Conservation (phyloP, 2,113 vertebrate species). For the Semnopithecus entellus region DNA sequence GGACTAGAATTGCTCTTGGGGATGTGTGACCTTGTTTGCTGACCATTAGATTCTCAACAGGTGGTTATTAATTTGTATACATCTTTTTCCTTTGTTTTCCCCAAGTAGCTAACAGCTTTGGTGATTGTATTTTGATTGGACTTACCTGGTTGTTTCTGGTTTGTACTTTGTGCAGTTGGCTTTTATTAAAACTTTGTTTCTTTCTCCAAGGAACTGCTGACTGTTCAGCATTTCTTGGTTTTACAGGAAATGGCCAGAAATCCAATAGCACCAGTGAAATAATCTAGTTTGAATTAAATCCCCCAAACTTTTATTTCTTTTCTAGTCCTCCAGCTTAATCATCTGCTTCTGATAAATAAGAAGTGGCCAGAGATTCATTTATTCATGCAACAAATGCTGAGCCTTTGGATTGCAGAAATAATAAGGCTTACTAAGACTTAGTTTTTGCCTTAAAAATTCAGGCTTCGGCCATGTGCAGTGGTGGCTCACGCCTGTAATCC, state of each 20-base stretch:
- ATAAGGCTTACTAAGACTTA: neutral
- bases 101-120: neutral
- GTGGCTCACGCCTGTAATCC: no score
- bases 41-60: neutral
- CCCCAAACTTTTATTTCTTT: neutral
- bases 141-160: neutral
- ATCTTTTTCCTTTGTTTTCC: neutral
- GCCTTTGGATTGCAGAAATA: neutral
- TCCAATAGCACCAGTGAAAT: neutral
- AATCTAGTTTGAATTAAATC: neutral
- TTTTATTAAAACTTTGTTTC: slow-evolving; percentile 21
- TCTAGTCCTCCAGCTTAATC: neutral
- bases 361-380: neutral
- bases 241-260: neutral
- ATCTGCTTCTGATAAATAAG: neutral
- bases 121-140: neutral
- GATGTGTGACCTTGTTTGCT: neutral
- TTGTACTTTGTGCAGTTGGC: neutral
- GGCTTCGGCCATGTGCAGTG: neutral
- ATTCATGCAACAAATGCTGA: neutral
- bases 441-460: neutral
- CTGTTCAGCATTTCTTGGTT: neutral
- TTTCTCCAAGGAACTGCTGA: neutral
- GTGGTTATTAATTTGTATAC: neutral
- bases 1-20: neutral